Base-by-base conservation (phyloP, 2,797 vertebrate genomes). In the Pangasius sanitwongsei region DNA sequence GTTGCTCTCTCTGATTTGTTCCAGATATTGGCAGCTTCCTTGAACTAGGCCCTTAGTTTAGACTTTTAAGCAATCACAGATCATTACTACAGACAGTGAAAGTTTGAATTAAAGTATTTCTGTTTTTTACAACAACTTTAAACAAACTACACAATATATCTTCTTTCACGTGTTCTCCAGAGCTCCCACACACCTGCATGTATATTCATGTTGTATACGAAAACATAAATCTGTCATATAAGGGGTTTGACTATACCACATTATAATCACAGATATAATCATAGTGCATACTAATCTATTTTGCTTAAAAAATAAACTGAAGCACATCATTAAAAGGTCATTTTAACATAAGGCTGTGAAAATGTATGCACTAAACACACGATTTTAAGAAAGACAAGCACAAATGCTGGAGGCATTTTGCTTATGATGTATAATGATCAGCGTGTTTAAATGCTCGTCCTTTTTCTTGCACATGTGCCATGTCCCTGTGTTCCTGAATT, bases 11-110 rank as follows among this genome's bases (percentile, higher is more conserved):
- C 8, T 75, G 72, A 88, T 70, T 44, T 70, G 53, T 88, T 83
- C 80, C 85, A 88, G 81, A 88, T 57, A 69, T 63, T 70, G 85
- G 61, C 88, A 89, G 57, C 44, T 83, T 53, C 86, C 16, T 57
- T 83, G 57, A 87, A 77, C 41, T 55, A 81, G 55, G 77, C 12
- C 74, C 31, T 53, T 20, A 89, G 65, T 82, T 81, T 50, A 50
- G 37, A 74, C n/a, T 59, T 78, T 57, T 87, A 87, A 86, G 57
- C 16, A 59, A 83, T 75, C 50, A 28, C 69, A 86, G 69, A 82
- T 67, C 57, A 88, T 63, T 53, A 67, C 61, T 48, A 69, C n/a
- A 89, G 57, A 63, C 77, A 50, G 41, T 37, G 13, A 53, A 74
- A 31, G 70, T 69, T 65, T 57, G 23, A 81, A 82, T 53, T 82